Evolutionary conservation across 2,113 vertebrate species (phyloP), one percentile per base, ranked within the genome.

Genomic region (cat (Felis catus)): DNA sequence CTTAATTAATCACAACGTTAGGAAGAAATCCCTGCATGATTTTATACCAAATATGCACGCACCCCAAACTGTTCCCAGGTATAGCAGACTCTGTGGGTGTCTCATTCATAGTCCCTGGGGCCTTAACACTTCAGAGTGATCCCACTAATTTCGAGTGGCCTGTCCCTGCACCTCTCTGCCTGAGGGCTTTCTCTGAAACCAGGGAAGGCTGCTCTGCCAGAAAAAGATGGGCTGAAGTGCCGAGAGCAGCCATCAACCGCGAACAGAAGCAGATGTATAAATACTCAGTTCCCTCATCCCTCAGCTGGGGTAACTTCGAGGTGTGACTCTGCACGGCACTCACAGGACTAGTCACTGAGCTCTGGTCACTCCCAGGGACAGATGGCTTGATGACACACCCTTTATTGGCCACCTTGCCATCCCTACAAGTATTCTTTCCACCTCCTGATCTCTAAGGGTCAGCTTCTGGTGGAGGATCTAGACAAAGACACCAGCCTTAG

Each of bases 111-210:
- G 23, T 41, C 27, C 25, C 45, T 3, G 1, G 1, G 71, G 68
- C 55, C 45, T 90, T 51, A 45, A 21, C 7, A 36, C 33, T 83
- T 83, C 15, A 41, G 61, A 51, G 65, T 36, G 27, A 81, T 63
- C 39, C 29, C 45, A 65, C 36, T 76, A 71, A 51, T n/a, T 71
- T 58, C 10, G 21, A 15, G 0, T 21, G 58, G 31, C 25, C 79
- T 31, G 12, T 66, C 21, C 51, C 39, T 95, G n/a, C 68, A 55
- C 41, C 15, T 91, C 73, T 95, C 78, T 68, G 91, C 25, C 87
- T 39, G 33, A 66, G 53, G 78, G n/a, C 27, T 78, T 86, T 90
- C 51, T 91, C 65, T 81, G 58, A 97, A 82, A 51, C 33, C 7
- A 66, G 33, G 82, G 19, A 91, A 89, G 53, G n/a, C 33, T 85